Evolutionary conservation across 2,888 invertebrate species (phyloP), one percentile per base, ranked within the genome.

Genomic region (Campoplex capitator): DNA sequence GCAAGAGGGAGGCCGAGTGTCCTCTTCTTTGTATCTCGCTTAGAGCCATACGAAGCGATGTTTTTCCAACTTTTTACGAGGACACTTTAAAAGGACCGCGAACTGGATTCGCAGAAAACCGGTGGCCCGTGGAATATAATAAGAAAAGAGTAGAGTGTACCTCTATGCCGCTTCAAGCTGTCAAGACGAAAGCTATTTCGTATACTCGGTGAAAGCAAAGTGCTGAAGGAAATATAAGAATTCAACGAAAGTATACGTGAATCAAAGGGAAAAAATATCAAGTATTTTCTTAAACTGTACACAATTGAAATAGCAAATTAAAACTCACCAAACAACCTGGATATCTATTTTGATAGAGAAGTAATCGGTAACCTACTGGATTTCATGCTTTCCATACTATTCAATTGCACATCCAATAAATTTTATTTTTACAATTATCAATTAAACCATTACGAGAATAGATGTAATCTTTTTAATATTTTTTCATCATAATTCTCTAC

Each of bases 21-120:
- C 85, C 88, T 88, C 88, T 88, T 88, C 87, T 88, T 84, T 78
- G 79, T 82, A 88, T 86, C 86, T 88, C 83, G 85, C 76, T 86
- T 77, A 71, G 76, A 62, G 35, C 62, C 48, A 70, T 80, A 62
- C 68, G 67, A 45, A 48, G 71, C 70, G 79, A 84, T 87, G 83
- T 87, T 87, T 87, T 83, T 82, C 79, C 84, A 87, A 87, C 84
- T 87, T 87, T 86, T 89, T 88, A 84, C 84, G 88, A 89, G 88
- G 76, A 89, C 86, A 87, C 89, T 89, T 89, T 83, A 79, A 83
- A 83, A 88, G 58, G 38, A 74, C 76, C 68, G 74, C 56, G 71
- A 78, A 86, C 80, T 23, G 83, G 76, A 75, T 82, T 71, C 68
- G 73, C 58, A 62, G 79, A 48, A 70, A 84, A 87, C 75, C 75